Base-by-base conservation (phyloP, 2,797 vertebrate species). In the Diglossa cyanea region DNA sequence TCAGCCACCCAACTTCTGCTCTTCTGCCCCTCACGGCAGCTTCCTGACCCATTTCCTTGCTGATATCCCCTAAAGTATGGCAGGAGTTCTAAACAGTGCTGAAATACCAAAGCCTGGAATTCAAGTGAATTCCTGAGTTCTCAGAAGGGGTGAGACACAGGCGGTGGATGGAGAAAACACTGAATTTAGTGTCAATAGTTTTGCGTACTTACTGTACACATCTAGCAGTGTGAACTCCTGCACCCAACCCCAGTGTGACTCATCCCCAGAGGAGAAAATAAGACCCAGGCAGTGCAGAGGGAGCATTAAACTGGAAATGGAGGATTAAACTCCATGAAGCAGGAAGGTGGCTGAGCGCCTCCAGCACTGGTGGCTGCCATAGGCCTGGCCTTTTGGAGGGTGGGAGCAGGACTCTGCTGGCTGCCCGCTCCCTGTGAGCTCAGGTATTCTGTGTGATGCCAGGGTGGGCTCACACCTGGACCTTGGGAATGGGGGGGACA, bases 351-450 rank as follows among this genome's bases (percentile, higher is more conserved):
- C 37, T 24, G 61, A 44, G 26, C 26, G 9, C 37, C 24, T 58
- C 30, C 19, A 31, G 53, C 51, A 12, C 44, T 42, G 37, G 67
- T 1, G 2, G 19, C 57, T 37, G 18, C 4, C 13, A 6, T 6
- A 7, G 62, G 8, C 39, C 4, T 8, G 45, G 50, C 28, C 4
- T 65, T 44, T 5, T 0, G 4, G 23, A 63, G 39, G 53, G n/a
- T 60, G 61, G n/a, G 53, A 39, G 70, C 0, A 0, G 17, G 28
- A 17, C 17, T 0, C 1, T 1, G 42, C 15, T 48, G 1, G 8
- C 80, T 51, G 54, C 58, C 17, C 6, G 42, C 45, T 37, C 20
- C 9, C 14, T 23, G 5, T 7, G 11, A 9, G 53, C 75, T 88
- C 65, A 30, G 51, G 51, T 75, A 5, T 23, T 14, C 53, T 9